Evolutionary conservation across 2,888 invertebrate species (phyloP).

Genomic region (Rhogogaster chlorosoma): DNA sequence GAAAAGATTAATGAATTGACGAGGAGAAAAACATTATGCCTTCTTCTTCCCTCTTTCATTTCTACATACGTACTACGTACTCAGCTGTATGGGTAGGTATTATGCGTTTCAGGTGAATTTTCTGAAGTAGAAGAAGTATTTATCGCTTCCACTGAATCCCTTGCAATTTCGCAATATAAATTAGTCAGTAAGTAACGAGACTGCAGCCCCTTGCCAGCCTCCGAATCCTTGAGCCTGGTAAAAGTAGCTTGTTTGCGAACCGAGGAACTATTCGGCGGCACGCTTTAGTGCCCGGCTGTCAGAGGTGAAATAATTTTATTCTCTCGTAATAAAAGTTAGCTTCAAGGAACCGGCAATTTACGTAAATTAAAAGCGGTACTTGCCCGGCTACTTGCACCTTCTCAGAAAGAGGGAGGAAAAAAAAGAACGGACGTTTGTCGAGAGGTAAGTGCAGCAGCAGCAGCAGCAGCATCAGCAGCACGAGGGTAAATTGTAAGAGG

Average conservation of each 20-base stretch:
- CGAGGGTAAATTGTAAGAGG: slow-evolving; percentile 18
- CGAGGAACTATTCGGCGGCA: slow-evolving; percentile 36
- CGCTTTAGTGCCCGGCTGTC: slow-evolving; percentile 36
- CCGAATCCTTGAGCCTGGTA: not conserved
- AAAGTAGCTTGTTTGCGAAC: slow-evolving; percentile 18
- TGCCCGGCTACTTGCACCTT: slow-evolving; percentile 34
- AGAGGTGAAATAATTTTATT: slow-evolving; percentile 68
- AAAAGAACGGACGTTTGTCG: slow-evolving; percentile 58
- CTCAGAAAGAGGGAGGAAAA: not conserved
- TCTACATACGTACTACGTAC: not conserved
- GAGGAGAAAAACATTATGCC: slow-evolving; percentile 64
- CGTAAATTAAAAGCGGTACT: slow-evolving; percentile 70
- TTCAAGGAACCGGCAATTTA: slow-evolving; percentile 64
- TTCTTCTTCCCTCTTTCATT: not conserved
- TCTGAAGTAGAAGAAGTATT: not conserved
- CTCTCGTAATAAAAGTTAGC: slow-evolving; percentile 58
- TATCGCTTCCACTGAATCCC: slow-evolving; percentile 76
- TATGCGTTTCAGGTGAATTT: not conserved
- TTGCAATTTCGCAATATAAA: slow-evolving; percentile 71
- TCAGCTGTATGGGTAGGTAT: not conserved
- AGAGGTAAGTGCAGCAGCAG: slow-evolving; percentile 45
- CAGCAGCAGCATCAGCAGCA: not conserved
- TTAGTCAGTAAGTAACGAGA: not conserved
- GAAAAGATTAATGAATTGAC: slow-evolving; percentile 46
- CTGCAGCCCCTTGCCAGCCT: not conserved